Conservation (phyloP, 1,140 invertebrate species). For the Ceratitis capitata region DNA sequence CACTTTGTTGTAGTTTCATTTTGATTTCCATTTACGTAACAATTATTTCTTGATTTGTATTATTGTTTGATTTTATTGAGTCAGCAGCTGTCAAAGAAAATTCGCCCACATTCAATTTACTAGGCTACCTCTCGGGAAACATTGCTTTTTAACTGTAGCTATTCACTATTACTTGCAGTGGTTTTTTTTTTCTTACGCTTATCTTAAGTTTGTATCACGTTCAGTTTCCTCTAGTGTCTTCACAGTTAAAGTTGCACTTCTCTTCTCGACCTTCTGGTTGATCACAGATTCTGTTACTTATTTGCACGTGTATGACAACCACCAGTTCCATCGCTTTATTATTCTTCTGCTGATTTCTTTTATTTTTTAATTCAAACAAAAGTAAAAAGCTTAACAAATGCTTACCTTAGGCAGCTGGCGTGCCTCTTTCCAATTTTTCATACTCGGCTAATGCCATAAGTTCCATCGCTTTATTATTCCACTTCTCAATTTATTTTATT, state of each 20-base stretch:
- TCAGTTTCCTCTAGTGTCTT: not conserved
- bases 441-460: no score
- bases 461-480: not conserved
- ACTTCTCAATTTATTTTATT: no score
- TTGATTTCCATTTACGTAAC: not conserved
- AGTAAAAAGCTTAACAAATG: not conserved
- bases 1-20: not conserved
- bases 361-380: not conserved
- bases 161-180: no score
- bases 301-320: not conserved
- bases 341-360: no score
- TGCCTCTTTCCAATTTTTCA: no score
- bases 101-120: not conserved
- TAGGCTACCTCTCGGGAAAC: not conserved
- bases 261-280: not conserved
- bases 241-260: not conserved
- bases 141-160: not conserved
- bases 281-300: not conserved
- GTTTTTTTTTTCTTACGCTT: not conserved
- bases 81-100: not conserved
- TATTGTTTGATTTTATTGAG: not conserved
- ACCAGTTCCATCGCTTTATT: not conserved
- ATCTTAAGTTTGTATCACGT: not conserved
- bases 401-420: no score
- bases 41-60: slow-evolving; percentile 22